A percentile compares a stretch with the other conserved stretches of the same genome.
phyloP scores from a whole-genome alignment of 1,140 invertebrate species.

The Hylyphantes graminicola region DNA sequence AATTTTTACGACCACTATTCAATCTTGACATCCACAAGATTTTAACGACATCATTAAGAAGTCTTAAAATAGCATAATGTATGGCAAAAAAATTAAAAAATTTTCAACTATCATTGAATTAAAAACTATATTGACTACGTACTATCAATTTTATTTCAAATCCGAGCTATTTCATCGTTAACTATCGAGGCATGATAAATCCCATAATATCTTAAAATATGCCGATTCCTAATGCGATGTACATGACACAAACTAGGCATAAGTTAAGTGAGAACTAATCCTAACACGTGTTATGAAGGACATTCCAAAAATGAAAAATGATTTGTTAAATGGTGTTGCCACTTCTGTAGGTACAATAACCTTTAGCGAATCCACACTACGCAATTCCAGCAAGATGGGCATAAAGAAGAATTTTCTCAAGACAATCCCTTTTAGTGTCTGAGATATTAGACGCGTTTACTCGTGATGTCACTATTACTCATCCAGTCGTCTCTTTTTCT shows the following conservation, averaged over 20 bases:
- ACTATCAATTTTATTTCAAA: too few relatives aligned
- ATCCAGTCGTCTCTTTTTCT: conserved; percentile 28
- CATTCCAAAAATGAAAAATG: conserved; percentile 14
- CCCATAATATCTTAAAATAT: too few relatives aligned
- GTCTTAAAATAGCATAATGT: too few relatives aligned
- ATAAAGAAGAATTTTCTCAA: conserved; percentile 45
- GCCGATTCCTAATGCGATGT: background rate
- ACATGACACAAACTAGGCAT: conserved; percentile 10
- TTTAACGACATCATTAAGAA: too few relatives aligned
- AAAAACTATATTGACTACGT: too few relatives aligned
- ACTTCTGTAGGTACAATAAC: conserved; percentile 32
- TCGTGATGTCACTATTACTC: conserved; percentile 53
- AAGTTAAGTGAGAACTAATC: conserved; percentile 20
- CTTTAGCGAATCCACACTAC: conserved; percentile 9
- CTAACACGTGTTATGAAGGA: conserved; percentile 23
- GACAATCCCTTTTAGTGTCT: conserved; percentile 52
- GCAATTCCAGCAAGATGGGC: conserved; percentile 24
- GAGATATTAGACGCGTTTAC: conserved; percentile 50
- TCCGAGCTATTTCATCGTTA: too few relatives aligned
- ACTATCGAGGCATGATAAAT: too few relatives aligned
- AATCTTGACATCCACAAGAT: too few relatives aligned
- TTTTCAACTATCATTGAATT: too few relatives aligned
- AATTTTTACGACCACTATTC: too few relatives aligned
- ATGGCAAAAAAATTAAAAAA: too few relatives aligned
- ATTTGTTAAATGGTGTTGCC: conserved; percentile 47